Base-by-base conservation (phyloP, 2,113 vertebrate genomes). In the Opisthocomus hoazin region DNA sequence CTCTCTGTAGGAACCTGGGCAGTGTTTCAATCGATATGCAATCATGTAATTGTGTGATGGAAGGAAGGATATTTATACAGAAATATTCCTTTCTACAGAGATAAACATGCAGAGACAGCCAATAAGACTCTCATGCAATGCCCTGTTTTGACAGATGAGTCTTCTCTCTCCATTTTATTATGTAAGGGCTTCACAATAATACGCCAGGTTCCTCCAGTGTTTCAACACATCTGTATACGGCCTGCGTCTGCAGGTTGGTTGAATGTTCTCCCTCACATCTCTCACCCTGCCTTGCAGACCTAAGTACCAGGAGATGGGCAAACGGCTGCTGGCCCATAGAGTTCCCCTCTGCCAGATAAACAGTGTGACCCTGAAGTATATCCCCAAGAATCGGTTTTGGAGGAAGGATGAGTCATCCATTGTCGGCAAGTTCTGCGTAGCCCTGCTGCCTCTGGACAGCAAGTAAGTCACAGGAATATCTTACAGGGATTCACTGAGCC, bases 361-460 rank as follows among this genome's bases (percentile, higher is more conserved):
- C 53, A 96, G 45, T 0, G 94, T 98, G 63, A 95, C 74, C 12
- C 81, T 98, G 76, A 97, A 96, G 46, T 90, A 97, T 13, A 94
- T 92, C 19, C 79, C 96, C 78, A 91, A 85, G 57, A 87, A 61
- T 6, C 50, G 6, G 0, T 86, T 97, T n/a, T 98, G 97, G 97
- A 96, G 29, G 70, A 98, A 89, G 86, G 95, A 97, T 10, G 85
- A 63, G 37, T 36, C 84, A 26, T 60, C 32, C 6, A 19, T 98
- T 23, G 32, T 32, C 0, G 98, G 98, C 87, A 97, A 46, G 36
- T 96, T 98, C 96, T 98, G 98, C 53, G 93, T 93, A 4, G 95
- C 96, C 0, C 85, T 77, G 0, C 85, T 98, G 86, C 98, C 98
- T 4, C 81, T 98, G 32, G 37, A 88, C 18, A 94, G 91, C 93